Percentiles rank a stretch among this genome's conserved stretches.
Evolutionary conservation across 2,113 vertebrate genomes (phyloP).

Genomic region (Collichthys lucidus): DNA sequence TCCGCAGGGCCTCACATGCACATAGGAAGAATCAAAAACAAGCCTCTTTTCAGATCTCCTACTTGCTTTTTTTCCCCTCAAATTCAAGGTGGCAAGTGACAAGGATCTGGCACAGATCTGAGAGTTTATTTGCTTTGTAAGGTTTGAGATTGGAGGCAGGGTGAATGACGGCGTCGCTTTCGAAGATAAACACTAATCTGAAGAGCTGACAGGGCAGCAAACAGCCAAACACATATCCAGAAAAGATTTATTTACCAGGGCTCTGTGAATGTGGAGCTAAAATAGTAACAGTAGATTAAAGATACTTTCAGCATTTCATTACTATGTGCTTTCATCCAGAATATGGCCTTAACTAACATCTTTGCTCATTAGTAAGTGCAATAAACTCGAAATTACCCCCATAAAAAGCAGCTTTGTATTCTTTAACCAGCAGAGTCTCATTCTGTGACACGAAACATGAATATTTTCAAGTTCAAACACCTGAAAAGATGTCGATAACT

Average conservation of each 20-base stretch:
- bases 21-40: constrained; percentile 46
- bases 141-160: constrained; percentile 5
- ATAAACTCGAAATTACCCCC: not conserved
- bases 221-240: not conserved
- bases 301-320: not conserved
- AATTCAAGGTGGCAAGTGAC: constrained; percentile 13
- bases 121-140: constrained; percentile 6
- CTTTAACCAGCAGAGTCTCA: not conserved
- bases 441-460: not conserved
- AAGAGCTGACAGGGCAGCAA: not conserved
- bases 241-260: not conserved
- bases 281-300: not conserved
- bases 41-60: constrained; percentile 26
- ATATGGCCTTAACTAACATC: not conserved
- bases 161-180: constrained; percentile 6
- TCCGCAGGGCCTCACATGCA: constrained; percentile 72
- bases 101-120: not conserved
- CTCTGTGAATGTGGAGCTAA: not conserved
- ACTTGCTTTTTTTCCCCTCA: not conserved
- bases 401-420: not conserved
- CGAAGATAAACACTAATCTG: constrained; percentile 4
- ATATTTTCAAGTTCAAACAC: not conserved
- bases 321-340: not conserved
- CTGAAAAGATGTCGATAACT: not conserved
- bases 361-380: not conserved